These are phyloP conservation scores for Leptinotarsa peninsularis DNA, from an alignment of 2,888 invertebrate species.

Conservation along the genomic window DNA sequence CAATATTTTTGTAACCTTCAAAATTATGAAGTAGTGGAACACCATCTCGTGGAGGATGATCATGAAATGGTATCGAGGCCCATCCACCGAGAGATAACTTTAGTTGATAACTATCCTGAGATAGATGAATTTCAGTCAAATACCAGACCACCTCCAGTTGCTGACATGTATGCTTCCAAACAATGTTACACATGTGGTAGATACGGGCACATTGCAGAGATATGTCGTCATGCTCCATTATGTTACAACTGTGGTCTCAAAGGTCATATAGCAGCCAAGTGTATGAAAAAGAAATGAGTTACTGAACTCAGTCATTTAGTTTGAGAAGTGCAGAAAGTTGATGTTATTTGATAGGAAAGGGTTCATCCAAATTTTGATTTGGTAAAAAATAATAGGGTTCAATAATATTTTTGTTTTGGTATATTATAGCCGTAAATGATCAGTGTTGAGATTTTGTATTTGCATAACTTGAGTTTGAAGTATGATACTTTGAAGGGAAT, in stretches of 20 bases:
- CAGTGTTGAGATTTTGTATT: no score
- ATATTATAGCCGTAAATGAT: no score
- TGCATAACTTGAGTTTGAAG: no score
- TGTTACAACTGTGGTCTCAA: slow-evolving; percentile 49
- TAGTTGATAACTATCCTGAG: background rate
- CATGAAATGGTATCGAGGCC: slow-evolving; percentile 7
- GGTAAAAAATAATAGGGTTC: no score
- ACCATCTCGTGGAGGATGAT: slow-evolving; percentile 8
- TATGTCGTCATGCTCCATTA: slow-evolving; percentile 49
- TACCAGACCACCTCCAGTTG: background rate
- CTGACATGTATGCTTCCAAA: background rate
- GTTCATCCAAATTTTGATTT: no score
- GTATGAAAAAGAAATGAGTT: slow-evolving; percentile 20
- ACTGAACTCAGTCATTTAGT: no score
- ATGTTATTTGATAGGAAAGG: no score
- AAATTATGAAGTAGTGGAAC: slow-evolving; percentile 25
- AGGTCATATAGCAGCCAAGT: slow-evolving; percentile 51
- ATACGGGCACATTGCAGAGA: slow-evolving; percentile 44
- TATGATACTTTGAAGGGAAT: no score
- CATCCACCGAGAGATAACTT: background rate
- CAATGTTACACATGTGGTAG: slow-evolving; percentile 51
- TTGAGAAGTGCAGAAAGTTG: no score
- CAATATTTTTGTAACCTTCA: slow-evolving; percentile 48
- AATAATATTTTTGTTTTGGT: no score
- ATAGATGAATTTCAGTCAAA: background rate